These are phyloP conservation scores for Mimachlamys varia DNA, from an alignment of 2,888 invertebrate species.

Conservation along the genomic window DNA sequence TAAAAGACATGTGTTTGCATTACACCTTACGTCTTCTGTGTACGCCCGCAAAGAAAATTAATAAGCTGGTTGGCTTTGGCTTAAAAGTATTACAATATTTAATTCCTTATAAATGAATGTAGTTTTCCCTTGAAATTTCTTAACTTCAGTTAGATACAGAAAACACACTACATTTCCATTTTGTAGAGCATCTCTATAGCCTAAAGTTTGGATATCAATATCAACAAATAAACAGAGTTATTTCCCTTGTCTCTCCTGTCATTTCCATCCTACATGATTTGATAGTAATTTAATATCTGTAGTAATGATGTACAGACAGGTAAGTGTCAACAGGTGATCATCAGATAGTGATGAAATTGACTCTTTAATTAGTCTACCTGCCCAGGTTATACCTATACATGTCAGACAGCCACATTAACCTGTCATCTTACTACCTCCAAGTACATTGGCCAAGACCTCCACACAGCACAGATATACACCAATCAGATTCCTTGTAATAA, in stretches of 20 bases:
- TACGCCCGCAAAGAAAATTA: too few species aligned
- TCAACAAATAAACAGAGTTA: background rate
- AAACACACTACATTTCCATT: too few species aligned
- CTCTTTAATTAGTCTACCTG: conserved; percentile 11
- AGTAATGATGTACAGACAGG: background rate
- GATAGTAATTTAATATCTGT: background rate
- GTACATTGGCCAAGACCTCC: conserved; percentile 15
- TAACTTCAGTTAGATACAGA: too few species aligned
- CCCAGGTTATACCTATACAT: background rate
- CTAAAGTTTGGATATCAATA: too few species aligned
- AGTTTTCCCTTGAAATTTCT: too few species aligned
- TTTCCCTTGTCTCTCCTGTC: background rate
- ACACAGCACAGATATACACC: background rate
- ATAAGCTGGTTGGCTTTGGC: too few species aligned
- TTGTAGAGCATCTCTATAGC: too few species aligned
- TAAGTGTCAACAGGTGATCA: background rate
- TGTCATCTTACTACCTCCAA: background rate
- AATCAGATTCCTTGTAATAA: background rate
- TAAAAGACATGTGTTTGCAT: too few species aligned
- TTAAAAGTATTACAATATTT: too few species aligned
- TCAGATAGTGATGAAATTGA: background rate
- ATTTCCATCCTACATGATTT: background rate
- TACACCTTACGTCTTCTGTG: too few species aligned
- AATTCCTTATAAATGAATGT: too few species aligned
- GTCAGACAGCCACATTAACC: background rate